Base-by-base conservation (phyloP, 2,888 invertebrate genomes). In the Parnassius smintheus region DNA sequence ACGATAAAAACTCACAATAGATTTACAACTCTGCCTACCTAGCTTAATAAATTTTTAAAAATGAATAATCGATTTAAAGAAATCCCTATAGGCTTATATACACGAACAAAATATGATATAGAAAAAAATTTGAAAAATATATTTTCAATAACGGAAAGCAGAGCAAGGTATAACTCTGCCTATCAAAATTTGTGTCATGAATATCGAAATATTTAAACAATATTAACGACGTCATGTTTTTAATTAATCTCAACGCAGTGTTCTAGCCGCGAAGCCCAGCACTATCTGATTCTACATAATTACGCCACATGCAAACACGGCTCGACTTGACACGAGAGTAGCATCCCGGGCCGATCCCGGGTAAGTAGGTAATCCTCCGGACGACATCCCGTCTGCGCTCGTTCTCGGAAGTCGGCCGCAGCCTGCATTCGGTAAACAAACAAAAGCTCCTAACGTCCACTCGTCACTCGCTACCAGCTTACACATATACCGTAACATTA, bases 391-490 rank as follows among this genome's bases (percentile, higher is more conserved):
- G 75, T 71, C 70, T 57, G 66, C 48, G 13, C 54, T 61, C 70
- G 77, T 86, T 86, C 86, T 80, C 70, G 77, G 88, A 86, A 86
- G 76, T 64, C 67, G 61, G 65, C 54, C 58, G 59, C 35, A 54
- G 56, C 66, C 64, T 68, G 66, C 74, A 70, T 72, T 72, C 67
- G 62, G 80, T 78, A 89, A 89, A 86, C 88, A 91, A 88, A 91
- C 86, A 88, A 75, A 86, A 80, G 80, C 83, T 73, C 80, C 81
- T 83, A 87, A 86, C 88, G 87, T 85, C 81, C 80, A 81, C 80
- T 80, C 77, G 74, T 77, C 82, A 82, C 82, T 83, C 72, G 91
- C 91, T 90, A 90, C 91, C 86, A 83, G 81, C 86, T 91, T 90
- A 90, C 90, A 88, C 90, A 78, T 82, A 81, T 80, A 83, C 81